These are phyloP conservation scores for Forbesichthys papilliferus DNA, from an alignment of 2,113 vertebrate species.

Conservation along the genomic window DNA sequence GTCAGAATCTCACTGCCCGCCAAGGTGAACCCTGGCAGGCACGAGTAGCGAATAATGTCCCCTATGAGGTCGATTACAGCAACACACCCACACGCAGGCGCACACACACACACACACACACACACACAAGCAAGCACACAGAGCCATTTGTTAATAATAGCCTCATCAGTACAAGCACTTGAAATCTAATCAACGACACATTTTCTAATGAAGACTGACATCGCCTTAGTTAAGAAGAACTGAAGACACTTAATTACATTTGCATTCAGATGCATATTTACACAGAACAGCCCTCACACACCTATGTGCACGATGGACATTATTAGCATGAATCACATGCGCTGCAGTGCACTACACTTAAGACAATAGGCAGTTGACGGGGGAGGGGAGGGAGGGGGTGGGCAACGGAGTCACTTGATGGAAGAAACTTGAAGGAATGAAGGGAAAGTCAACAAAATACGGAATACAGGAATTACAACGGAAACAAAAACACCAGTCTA, in stretches of 20 bases:
- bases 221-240: conserved; percentile 24
- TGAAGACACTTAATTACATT: conserved; percentile 45
- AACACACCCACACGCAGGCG: background rate
- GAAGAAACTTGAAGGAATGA: background rate
- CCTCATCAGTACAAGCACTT: conserved; percentile 32
- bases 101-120: conserved; percentile 15
- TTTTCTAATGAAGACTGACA: conserved; percentile 65
- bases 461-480: too few relatives aligned
- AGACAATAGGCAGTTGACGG: too few relatives aligned
- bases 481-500: too few relatives aligned
- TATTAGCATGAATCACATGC: background rate
- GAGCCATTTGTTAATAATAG: conserved; percentile 26
- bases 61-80: conserved; percentile 76
- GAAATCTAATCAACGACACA: conserved; percentile 51
- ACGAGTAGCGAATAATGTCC: conserved; percentile 95
- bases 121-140: background rate
- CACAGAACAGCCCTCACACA: background rate
- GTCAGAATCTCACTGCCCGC: conserved; percentile 94
- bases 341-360: too few relatives aligned
- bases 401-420: background rate
- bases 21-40: conserved; percentile 92
- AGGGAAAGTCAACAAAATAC: background rate
- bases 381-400: too few relatives aligned
- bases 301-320: background rate
- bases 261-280: background rate